Conservation (phyloP, 2,888 invertebrate genomes). For the Conistra vaccinii region DNA sequence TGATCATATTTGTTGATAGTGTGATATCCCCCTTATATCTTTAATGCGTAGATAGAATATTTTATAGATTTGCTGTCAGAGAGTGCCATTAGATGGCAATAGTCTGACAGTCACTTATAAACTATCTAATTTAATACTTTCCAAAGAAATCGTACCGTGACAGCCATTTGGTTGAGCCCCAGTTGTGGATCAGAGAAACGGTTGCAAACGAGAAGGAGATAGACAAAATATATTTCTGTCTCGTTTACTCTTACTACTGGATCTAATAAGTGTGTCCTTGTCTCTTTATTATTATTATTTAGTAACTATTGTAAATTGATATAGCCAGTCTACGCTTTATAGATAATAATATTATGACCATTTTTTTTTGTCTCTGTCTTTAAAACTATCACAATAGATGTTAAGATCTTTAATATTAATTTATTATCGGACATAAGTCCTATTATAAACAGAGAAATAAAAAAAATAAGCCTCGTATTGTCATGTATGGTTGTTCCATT, state of each 20-base stretch:
- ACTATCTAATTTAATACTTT: background rate
- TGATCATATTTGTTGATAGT: too few species aligned
- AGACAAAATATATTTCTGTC: background rate
- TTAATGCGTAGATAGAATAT: background rate
- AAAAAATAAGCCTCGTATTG: background rate
- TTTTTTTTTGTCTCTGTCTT: background rate
- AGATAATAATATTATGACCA: background rate
- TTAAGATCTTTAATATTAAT: background rate
- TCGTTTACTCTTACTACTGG: background rate
- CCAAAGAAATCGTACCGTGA: background rate
- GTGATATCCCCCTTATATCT: background rate
- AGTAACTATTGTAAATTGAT: background rate
- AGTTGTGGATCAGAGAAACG: background rate
- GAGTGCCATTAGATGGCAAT: background rate
- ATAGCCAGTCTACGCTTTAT: background rate
- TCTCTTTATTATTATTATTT: background rate
- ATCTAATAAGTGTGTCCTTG: background rate
- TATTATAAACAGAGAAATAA: background rate
- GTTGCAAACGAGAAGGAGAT: background rate
- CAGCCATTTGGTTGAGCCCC: too few species aligned
- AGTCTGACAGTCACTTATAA: background rate
- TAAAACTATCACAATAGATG: background rate
- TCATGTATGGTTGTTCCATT: slow-evolving; percentile 20
- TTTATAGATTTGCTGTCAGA: background rate
- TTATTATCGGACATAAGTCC: background rate